Evolutionary conservation across 2,113 vertebrate genomes (phyloP).

Genomic region (Eulemur rufifrons): DNA sequence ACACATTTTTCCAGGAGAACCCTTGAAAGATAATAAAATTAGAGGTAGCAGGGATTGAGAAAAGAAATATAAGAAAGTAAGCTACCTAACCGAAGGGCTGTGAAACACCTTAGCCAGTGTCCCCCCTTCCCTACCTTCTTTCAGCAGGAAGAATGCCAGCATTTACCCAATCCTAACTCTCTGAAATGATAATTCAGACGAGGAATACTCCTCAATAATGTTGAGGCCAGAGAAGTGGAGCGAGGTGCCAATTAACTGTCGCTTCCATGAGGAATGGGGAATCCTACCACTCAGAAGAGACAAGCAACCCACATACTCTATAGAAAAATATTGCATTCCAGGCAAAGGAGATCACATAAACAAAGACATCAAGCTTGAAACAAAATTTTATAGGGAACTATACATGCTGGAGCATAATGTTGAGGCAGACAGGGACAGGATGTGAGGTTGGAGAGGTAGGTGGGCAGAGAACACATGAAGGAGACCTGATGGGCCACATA

Average conservation of each 20-base stretch:
- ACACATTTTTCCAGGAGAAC: slow-evolving; percentile 31
- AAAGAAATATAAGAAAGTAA: neutral
- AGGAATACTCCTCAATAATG: neutral
- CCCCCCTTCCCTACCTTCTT: neutral
- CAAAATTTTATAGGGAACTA: slow-evolving; percentile 8
- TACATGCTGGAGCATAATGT: neutral
- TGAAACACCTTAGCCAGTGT: neutral
- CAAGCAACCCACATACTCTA: neutral
- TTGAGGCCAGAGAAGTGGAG: slow-evolving; percentile 18
- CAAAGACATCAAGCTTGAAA: neutral
- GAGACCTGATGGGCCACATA: neutral
- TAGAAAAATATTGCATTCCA: neutral
- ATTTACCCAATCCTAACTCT: neutral
- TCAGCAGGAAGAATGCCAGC: neutral
- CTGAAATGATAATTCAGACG: neutral
- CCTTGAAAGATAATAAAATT: slow-evolving; percentile 1
- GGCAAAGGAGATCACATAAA: neutral
- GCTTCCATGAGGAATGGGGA: slow-evolving; percentile 21
- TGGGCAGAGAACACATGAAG: neutral
- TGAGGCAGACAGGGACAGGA: neutral
- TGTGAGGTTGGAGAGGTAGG: neutral
- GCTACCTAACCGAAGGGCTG: neutral
- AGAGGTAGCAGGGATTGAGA: neutral
- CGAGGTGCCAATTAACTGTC: slow-evolving; percentile 21
- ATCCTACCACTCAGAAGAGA: neutral